phyloP scores from a whole-genome alignment of 1,140 invertebrate genomes.

The Fopius arisanus region DNA sequence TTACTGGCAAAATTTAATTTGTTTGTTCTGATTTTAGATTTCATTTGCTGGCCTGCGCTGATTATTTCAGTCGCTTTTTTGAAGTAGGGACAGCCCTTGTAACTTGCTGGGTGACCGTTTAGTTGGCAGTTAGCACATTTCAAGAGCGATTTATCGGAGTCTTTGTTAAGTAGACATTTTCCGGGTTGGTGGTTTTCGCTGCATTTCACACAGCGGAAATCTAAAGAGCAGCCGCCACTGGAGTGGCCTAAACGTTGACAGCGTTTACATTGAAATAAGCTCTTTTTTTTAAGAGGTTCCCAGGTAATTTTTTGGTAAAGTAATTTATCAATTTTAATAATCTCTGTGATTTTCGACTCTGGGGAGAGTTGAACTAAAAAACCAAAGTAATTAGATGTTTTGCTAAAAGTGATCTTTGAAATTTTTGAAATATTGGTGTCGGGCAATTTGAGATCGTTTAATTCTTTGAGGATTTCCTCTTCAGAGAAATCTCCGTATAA shows the following conservation, averaged over 20 bases:
- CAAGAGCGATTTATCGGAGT: background rate
- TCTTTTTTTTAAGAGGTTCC: slow-evolving; percentile 26
- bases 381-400: too few species aligned
- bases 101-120: slow-evolving; percentile 40
- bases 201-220: slow-evolving; percentile 32
- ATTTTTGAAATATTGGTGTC: too few species aligned
- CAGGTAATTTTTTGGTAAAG: slow-evolving; percentile 24
- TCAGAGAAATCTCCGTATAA: too few species aligned
- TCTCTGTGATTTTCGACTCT: background rate
- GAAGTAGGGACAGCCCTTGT: slow-evolving; percentile 35
- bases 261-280: slow-evolving; percentile 26
- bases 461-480: too few species aligned
- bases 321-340: background rate
- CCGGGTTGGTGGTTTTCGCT: background rate
- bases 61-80: background rate
- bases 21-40: too few species aligned
- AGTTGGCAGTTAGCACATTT: slow-evolving; percentile 34
- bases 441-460: too few species aligned
- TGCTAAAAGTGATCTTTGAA: too few species aligned
- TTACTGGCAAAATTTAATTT: too few species aligned
- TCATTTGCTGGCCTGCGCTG: background rate
- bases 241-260: slow-evolving; percentile 32
- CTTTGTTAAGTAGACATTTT: slow-evolving; percentile 16
- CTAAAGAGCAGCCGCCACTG: slow-evolving; percentile 7
- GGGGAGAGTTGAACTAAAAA: background rate